These are phyloP conservation scores for Rhingia campestris DNA, from an alignment of 2,888 invertebrate species.

Conservation along the genomic window DNA sequence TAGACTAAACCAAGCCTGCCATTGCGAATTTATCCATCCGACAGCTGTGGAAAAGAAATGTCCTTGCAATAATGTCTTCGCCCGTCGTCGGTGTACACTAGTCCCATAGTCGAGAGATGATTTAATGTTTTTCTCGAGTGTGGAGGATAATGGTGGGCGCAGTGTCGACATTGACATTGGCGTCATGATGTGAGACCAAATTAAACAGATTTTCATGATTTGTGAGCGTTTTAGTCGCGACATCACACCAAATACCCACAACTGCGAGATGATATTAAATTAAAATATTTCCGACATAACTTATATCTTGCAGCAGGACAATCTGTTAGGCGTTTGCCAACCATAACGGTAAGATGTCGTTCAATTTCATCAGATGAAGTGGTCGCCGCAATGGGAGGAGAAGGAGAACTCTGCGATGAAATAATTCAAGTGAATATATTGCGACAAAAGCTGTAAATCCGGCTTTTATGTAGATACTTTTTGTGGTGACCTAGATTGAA, in stretches of 20 bases:
- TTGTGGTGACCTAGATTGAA: conserved; percentile 54
- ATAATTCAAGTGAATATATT: conserved; percentile 50
- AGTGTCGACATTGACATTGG: conserved; percentile 59
- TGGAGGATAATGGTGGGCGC: conserved; percentile 38
- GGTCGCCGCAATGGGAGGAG: neutral
- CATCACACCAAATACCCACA: conserved; percentile 21
- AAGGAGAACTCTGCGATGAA: neutral
- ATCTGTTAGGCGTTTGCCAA: conserved; percentile 33
- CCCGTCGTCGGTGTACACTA: conserved; percentile 5
- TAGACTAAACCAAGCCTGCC: neutral
- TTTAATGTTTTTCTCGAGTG: conserved; percentile 28
- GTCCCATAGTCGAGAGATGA: conserved; percentile 18
- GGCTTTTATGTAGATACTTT: conserved; percentile 2
- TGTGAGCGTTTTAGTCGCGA: conserved; percentile 39
- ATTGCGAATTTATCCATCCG: neutral
- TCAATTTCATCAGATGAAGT: conserved; percentile 41
- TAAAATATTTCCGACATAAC: conserved; percentile 70
- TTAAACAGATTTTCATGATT: conserved; percentile 63
- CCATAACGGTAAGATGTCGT: conserved; percentile 46
- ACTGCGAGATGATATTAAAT: conserved; percentile 58
- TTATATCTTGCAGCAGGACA: conserved; percentile 50
- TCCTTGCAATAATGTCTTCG: conserved; percentile 39
- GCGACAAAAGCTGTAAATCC: conserved; percentile 51
- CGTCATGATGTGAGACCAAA: conserved; percentile 39
- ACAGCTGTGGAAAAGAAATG: conserved; percentile 46